phyloP scores from a whole-genome alignment of 2,888 invertebrate species.

The Muschampia plurimacula region DNA sequence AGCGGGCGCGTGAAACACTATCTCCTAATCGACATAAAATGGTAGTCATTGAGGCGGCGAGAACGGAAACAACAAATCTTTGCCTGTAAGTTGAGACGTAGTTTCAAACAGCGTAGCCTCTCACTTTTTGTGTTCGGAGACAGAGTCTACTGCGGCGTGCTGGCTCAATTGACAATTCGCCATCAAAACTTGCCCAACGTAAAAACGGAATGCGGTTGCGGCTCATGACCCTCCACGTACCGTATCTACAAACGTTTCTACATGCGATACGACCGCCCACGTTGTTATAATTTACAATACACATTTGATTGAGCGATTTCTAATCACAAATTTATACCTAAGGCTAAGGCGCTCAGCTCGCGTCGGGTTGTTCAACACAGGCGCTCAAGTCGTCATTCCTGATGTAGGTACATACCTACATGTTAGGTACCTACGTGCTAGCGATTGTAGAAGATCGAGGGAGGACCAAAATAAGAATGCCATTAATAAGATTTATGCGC shows the following conservation, averaged over 20 bases:
- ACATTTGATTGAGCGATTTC: slow-evolving; percentile 70
- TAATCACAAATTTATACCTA: slow-evolving; percentile 61
- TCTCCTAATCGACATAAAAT: slow-evolving; percentile 84
- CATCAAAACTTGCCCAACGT: slow-evolving; percentile 64
- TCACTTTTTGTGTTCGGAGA: slow-evolving; percentile 72
- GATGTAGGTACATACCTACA: too few relatives aligned
- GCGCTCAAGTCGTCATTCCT: slow-evolving; percentile 55
- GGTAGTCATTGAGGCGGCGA: slow-evolving; percentile 83
- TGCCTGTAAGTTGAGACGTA: slow-evolving; percentile 71
- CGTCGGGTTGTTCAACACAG: slow-evolving; percentile 58
- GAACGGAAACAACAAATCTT: slow-evolving; percentile 84
- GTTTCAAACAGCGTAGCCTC: slow-evolving; percentile 65
- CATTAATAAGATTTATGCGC: slow-evolving; percentile 82
- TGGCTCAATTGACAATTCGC: slow-evolving; percentile 69
- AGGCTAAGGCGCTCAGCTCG: slow-evolving; percentile 26
- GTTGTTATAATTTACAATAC: slow-evolving; percentile 69
- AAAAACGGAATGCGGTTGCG: slow-evolving; percentile 62
- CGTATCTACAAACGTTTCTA: slow-evolving; percentile 57
- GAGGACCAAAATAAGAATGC: slow-evolving; percentile 78
- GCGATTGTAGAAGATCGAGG: slow-evolving; percentile 73
- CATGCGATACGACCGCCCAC: slow-evolving; percentile 73
- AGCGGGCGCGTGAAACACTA: slow-evolving; percentile 83
- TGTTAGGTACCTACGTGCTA: too few relatives aligned
- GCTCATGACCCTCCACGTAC: slow-evolving; percentile 71
- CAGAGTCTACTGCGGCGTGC: slow-evolving; percentile 46